A percentile compares a stretch with the other conserved stretches of the same genome.
Conservation (phyloP, 1,140 invertebrate genomes). For the Platyura marginata region DNA sequence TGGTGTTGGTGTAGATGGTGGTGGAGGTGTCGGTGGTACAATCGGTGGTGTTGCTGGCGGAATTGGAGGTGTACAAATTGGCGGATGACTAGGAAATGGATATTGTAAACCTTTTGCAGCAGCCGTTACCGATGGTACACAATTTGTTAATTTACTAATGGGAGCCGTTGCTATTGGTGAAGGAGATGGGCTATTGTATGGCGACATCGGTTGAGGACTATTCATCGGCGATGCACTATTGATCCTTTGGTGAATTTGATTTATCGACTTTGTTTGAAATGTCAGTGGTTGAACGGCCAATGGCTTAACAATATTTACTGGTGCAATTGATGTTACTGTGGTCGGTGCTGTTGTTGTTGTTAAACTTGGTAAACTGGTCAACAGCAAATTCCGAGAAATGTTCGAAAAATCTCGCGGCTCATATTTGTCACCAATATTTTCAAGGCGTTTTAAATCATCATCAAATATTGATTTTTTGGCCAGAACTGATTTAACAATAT, state of each 20-base stretch:
- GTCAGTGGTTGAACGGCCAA: slow-evolving; percentile 1
- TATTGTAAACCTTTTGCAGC: slow-evolving; percentile 50
- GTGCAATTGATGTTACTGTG: slow-evolving; percentile 1
- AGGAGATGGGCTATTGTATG: slow-evolving; percentile 20
- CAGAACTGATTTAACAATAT: slow-evolving; percentile 80
- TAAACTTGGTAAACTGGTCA: slow-evolving; percentile 3
- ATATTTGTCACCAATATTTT: slow-evolving; percentile 75
- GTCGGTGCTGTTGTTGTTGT: not conserved
- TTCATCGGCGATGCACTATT: slow-evolving; percentile 23
- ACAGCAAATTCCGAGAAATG: slow-evolving; percentile 4
- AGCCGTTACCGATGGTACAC: slow-evolving; percentile 7
- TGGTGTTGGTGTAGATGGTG: slow-evolving; percentile 11
- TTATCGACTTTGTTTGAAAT: not conserved
- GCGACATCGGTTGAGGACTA: slow-evolving; percentile 22
- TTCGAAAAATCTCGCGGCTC: slow-evolving; percentile 33
- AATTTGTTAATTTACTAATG: slow-evolving; percentile 1
- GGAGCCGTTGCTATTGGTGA: slow-evolving; percentile 15
- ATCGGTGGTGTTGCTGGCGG: slow-evolving; percentile 8
- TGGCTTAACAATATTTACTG: slow-evolving; percentile 3
- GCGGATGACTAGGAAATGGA: slow-evolving; percentile 61
- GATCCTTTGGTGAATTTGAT: slow-evolving; percentile 11
- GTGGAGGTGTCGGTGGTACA: slow-evolving; percentile 17
- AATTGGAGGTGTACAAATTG: slow-evolving; percentile 26
- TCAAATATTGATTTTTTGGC: slow-evolving; percentile 89
- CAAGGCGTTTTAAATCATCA: slow-evolving; percentile 82